Conservation (phyloP, 2,797 vertebrate species). For the Ciconia nigra region DNA sequence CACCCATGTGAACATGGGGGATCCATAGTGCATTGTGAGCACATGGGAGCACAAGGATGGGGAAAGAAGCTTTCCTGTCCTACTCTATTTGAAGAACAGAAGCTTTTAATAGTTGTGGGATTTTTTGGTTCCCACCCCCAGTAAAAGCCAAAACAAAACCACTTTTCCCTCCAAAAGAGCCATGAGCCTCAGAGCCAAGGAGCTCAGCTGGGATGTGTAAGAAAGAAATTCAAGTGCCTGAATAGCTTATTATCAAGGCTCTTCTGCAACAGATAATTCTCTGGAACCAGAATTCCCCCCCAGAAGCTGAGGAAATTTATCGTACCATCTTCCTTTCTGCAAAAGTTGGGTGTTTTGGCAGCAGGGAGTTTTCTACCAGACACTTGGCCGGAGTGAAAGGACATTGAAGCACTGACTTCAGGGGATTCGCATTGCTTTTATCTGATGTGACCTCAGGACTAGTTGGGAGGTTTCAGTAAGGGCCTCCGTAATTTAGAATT, state of each 20-base stretch:
- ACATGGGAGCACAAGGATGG: not conserved
- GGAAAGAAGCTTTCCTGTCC: not conserved
- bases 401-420: not conserved
- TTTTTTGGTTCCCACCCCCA: rapidly evolving
- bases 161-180: not conserved
- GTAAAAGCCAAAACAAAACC: rapidly evolving
- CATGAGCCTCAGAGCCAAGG: not conserved
- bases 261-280: not conserved
- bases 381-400: not conserved
- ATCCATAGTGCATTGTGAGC: not conserved
- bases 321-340: not conserved
- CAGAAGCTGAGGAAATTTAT: not conserved
- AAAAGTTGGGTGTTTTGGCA: not conserved
- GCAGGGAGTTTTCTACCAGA: not conserved
- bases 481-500: not conserved
- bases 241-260: not conserved
- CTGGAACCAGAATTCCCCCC: not conserved
- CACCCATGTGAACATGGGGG: not conserved
- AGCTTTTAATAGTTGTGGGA: rapidly evolving
- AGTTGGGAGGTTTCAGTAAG: not conserved
- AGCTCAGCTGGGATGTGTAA: not conserved
- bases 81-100: not conserved
- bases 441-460: not conserved
- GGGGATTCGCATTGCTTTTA: not conserved
- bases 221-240: not conserved